Percentiles rank a stretch among this genome's conserved stretches.
phyloP scores from a whole-genome alignment of 2,797 vertebrate species.

The Orientallactaga sibirica region DNA sequence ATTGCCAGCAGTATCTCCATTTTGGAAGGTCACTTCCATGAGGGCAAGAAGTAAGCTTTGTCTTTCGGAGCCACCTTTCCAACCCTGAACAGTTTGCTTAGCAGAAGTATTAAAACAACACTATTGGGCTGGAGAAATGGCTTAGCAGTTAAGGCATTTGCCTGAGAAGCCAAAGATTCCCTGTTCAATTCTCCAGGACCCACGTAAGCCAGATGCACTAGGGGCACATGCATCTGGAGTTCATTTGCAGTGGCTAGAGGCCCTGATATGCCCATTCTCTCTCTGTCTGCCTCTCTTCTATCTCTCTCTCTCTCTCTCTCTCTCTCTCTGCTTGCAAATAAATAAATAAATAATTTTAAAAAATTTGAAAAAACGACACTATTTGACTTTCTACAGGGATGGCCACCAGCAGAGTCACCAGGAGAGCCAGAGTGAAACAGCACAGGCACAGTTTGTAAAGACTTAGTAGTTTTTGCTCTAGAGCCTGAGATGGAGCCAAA shows the following conservation, averaged over 20 bases:
- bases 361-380: too few relatives aligned
- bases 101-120: not conserved
- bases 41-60: not conserved
- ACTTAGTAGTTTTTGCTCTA: not conserved
- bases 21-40: not conserved
- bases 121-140: not conserved
- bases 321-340: too few relatives aligned
- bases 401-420: not conserved
- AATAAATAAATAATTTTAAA: too few relatives aligned
- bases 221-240: too few relatives aligned
- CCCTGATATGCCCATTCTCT: too few relatives aligned
- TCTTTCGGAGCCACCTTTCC: not conserved
- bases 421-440: not conserved
- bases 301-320: too few relatives aligned
- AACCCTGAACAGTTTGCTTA: not conserved
- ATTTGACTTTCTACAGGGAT: not conserved
- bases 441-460: not conserved
- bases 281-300: too few relatives aligned
- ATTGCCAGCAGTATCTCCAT: fast-evolving
- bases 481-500: conserved; percentile 12
- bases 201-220: too few relatives aligned
- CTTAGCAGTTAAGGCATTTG: too few relatives aligned
- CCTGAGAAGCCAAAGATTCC: too few relatives aligned
- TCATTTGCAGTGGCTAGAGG: too few relatives aligned
- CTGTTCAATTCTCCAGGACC: too few relatives aligned